Evolutionary conservation across 1,140 invertebrate genomes (phyloP).

Genomic region (Lucilia cuprina): DNA sequence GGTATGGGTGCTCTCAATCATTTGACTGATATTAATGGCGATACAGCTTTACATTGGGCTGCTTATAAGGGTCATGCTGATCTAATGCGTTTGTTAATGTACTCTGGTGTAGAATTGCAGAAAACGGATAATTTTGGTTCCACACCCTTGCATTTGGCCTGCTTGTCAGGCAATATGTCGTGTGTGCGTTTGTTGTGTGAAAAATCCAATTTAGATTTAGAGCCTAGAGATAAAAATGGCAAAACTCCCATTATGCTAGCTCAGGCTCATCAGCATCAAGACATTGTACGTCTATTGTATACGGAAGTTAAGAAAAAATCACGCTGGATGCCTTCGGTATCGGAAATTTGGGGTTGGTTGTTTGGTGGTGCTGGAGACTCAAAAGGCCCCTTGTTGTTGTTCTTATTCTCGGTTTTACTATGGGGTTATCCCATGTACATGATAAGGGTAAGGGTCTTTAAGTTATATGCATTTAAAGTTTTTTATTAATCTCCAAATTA

Average conservation of each 20-base stretch:
- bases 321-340: conserved; percentile 84
- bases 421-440: conserved; percentile 96
- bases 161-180: conserved; percentile 83
- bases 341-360: conserved; percentile 87
- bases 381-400: conserved; percentile 85
- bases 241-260: conserved; percentile 90
- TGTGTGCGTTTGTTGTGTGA: conserved; percentile 85
- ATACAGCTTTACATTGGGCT: conserved; percentile 92
- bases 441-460: conserved; percentile 70
- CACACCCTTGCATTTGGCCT: conserved; percentile 91
- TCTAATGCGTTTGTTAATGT: conserved; percentile 86
- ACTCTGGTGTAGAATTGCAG: conserved; percentile 71
- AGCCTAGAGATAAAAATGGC: conserved; percentile 87
- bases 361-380: conserved; percentile 90
- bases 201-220: conserved; percentile 78
- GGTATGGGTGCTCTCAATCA: conserved; percentile 86
- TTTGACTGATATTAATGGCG: conserved; percentile 88
- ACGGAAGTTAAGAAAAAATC: conserved; percentile 80
- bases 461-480: not conserved
- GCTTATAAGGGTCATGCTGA: conserved; percentile 90
- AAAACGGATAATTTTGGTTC: conserved; percentile 93
- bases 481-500: conserved; percentile 45
- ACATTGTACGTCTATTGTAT: conserved; percentile 81
- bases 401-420: conserved; percentile 82
- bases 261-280: conserved; percentile 82